phyloP scores from a whole-genome alignment of 1,140 invertebrate genomes.

The Sinonovacula constricta region DNA sequence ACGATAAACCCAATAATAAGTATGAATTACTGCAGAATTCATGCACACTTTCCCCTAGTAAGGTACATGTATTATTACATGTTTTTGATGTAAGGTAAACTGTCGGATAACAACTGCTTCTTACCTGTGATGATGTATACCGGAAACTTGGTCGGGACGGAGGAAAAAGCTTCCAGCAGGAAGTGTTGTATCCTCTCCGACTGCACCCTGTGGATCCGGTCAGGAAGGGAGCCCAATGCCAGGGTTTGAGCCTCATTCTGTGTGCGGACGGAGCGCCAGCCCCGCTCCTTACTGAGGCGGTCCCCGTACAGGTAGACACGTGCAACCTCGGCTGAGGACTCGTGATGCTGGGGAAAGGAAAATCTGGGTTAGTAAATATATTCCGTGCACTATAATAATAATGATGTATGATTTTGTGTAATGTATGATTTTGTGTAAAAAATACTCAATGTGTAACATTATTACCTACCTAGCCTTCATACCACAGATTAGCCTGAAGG shows the following conservation, averaged over 20 bases:
- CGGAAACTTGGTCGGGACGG: constrained; percentile 63
- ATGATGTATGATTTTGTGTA: no score
- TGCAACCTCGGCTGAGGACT: constrained; percentile 44
- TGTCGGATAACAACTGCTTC: not conserved
- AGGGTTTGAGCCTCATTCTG: constrained; percentile 59
- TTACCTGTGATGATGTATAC: constrained; percentile 61
- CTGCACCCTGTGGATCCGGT: constrained; percentile 53
- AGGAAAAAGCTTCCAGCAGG: constrained; percentile 61
- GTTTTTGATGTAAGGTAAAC: not conserved
- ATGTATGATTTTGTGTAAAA: no score
- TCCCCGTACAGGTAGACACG: constrained; percentile 65
- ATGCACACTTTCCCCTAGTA: not conserved
- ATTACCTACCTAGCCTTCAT: no score
- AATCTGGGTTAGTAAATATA: no score
- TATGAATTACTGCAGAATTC: not conserved
- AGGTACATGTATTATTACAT: not conserved
- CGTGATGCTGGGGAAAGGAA: constrained; percentile 62
- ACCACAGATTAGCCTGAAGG: no score
- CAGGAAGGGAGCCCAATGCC: constrained; percentile 61
- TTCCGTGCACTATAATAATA: no score
- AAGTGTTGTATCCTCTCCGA: constrained; percentile 57
- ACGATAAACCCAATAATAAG: no score
- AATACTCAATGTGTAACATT: no score
- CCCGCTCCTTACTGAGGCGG: constrained; percentile 51
- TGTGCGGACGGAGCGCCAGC: constrained; percentile 51